Evolutionary conservation across 2,113 vertebrate genomes (phyloP).

Genomic region (Aleadryas rufinucha): DNA sequence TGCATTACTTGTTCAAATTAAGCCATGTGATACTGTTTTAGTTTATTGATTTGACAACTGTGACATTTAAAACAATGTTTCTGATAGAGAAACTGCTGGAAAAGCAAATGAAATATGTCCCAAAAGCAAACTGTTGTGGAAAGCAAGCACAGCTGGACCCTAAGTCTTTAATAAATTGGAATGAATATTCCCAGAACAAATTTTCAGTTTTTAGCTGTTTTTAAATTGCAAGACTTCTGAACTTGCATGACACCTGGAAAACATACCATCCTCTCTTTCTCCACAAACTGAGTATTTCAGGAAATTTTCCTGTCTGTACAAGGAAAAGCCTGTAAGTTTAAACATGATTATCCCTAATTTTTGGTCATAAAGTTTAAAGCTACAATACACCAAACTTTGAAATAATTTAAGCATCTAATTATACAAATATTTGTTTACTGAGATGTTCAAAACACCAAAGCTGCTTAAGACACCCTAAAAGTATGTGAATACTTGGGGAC

Average conservation of each 20-base stretch:
- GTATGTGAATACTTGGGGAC: not conserved
- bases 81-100: slow-evolving; percentile 57
- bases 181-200: slow-evolving; percentile 32
- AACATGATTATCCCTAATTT: not conserved
- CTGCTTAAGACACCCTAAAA: not conserved
- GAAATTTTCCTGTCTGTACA: not conserved
- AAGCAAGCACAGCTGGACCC: slow-evolving; percentile 50
- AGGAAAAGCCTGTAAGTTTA: not conserved
- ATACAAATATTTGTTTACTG: not conserved
- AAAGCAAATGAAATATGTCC: slow-evolving; percentile 59
- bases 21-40: slow-evolving; percentile 53
- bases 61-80: slow-evolving; percentile 60
- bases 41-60: slow-evolving; percentile 61
- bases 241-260: slow-evolving; percentile 28
- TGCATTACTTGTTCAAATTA: slow-evolving; percentile 58
- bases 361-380: not conserved
- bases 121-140: slow-evolving; percentile 33
- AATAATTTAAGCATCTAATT: not conserved
- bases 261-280: not conserved
- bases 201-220: not conserved
- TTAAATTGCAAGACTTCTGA: slow-evolving; percentile 15
- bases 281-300: not conserved
- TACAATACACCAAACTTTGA: not conserved
- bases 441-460: not conserved
- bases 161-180: slow-evolving; percentile 46